Base-by-base conservation (phyloP, 1,140 invertebrate species). In the Harlomillsia oculata region DNA sequence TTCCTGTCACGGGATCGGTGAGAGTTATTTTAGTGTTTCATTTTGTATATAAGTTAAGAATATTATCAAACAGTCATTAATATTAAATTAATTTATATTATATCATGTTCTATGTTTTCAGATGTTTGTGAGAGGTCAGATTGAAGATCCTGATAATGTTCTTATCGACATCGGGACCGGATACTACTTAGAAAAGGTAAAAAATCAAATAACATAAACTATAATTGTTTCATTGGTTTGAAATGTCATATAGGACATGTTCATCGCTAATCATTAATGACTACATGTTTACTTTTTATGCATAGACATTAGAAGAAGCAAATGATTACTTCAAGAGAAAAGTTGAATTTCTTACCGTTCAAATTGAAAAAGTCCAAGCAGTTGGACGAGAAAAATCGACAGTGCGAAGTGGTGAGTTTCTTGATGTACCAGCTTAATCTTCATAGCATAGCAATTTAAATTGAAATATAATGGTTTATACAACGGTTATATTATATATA, bases 141-240 rank as follows among this genome's bases (percentile, higher is more conserved):
- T 96, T 43, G 77, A 79, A 56, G 83, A 94, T 70, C 79, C 84
- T 14, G 78, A 87, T 52, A 85, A 84, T 71, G 88, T 95, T 21
- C 73, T 95, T 11, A 84, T 96, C 55, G 91, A 96, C 72, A 84
- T 97, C 70, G 93, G 93, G 41, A 95, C 92, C 54, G 89, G 91
- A 62, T 97, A 96, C 72, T 96, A 86, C 75, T 84, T 87, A n/a
- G 83, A 93, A 72, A 89, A 92, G 77, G 84, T 86, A 69, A 65
- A 44, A 57, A 41, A 14, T 6, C 13, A n/a, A n/a, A n/a, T n/a
- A n/a, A n/a, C n/a, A n/a, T n/a, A n/a, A n/a, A n/a, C n/a, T n/a
- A n/a, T 41, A 41, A 41, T 8, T 41, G 40, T 41, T 11, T 18
- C 9, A 37, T 34, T 13, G 5, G 26, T 30, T 41, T 53, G 6